phyloP scores from a whole-genome alignment of 2,113 vertebrate species.

The Tonatia bakeri region DNA sequence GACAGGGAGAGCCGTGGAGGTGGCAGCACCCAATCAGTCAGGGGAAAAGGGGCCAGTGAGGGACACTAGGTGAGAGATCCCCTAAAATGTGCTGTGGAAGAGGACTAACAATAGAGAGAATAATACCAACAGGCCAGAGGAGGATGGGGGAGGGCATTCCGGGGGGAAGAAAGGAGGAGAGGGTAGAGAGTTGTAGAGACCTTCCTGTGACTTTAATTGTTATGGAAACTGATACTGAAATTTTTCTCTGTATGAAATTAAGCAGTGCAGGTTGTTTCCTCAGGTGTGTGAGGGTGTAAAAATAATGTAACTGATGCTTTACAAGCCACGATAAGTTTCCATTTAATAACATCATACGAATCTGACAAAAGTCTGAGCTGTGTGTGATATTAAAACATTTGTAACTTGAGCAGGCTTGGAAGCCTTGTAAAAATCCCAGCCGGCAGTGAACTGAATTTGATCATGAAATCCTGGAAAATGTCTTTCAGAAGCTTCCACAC shows the following conservation, averaged over 20 bases:
- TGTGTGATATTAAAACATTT: neutral
- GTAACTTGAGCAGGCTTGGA: neutral
- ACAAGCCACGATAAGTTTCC: neutral
- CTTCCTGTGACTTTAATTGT: neutral
- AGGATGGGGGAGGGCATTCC: neutral
- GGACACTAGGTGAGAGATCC: neutral
- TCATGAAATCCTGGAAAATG: neutral
- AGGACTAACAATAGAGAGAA: neutral
- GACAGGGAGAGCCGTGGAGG: accelerated
- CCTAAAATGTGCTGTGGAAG: neutral
- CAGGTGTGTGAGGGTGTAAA: neutral
- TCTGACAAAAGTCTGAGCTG: neutral
- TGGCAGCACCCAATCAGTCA: accelerated
- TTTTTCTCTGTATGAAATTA: neutral
- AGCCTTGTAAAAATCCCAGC: neutral
- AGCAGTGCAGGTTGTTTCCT: neutral
- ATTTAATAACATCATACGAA: neutral
- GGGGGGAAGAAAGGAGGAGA: neutral
- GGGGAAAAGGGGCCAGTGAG: accelerated
- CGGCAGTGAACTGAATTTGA: neutral
- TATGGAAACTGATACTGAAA: neutral
- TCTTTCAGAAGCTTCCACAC: neutral
- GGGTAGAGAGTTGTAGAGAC: neutral
- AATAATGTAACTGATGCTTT: neutral
- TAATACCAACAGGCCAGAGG: neutral